phyloP scores from a whole-genome alignment of 2,797 vertebrate species.

The Percopsis omiscomaycus region DNA sequence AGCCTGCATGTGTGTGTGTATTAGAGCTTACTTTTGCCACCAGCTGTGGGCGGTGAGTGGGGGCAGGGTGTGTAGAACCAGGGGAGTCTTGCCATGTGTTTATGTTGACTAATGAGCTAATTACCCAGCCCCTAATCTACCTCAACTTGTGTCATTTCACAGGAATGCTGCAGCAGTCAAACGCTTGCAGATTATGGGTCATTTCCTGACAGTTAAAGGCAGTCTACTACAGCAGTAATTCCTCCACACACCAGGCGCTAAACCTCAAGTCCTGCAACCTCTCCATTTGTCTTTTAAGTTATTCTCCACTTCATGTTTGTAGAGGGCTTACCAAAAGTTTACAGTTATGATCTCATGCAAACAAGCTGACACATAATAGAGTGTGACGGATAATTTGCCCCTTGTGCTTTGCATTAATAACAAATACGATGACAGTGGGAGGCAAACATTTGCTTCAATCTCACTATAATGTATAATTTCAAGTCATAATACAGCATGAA shows the following conservation, averaged over 20 bases:
- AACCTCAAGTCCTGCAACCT: conserved; percentile 62
- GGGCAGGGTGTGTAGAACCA: conserved; percentile 46
- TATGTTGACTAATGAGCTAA: conserved; percentile 84
- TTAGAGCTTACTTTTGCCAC: conserved; percentile 53
- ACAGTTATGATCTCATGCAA: too few species aligned
- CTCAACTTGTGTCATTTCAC: conserved; percentile 83
- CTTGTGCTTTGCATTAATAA: too few species aligned
- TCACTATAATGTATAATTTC: too few species aligned
- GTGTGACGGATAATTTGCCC: too few species aligned
- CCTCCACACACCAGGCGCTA: conserved; percentile 66
- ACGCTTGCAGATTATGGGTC: conserved; percentile 77
- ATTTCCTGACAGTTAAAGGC: conserved; percentile 83
- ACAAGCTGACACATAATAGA: too few species aligned
- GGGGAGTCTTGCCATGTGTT: conserved; percentile 75
- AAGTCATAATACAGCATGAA: too few species aligned
- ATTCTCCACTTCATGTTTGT: conserved; percentile 40
- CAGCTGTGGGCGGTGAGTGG: conserved; percentile 66
- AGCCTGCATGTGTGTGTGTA: background rate
- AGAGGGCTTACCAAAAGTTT: background rate
- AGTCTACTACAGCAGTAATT: conserved; percentile 73
- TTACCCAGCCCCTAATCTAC: conserved; percentile 79
- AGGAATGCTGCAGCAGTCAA: conserved; percentile 82
- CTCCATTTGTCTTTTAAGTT: conserved; percentile 62
- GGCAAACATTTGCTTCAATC: too few species aligned
- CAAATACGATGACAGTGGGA: too few species aligned